phyloP scores from a whole-genome alignment of 2,888 invertebrate species.

The Actias luna region DNA sequence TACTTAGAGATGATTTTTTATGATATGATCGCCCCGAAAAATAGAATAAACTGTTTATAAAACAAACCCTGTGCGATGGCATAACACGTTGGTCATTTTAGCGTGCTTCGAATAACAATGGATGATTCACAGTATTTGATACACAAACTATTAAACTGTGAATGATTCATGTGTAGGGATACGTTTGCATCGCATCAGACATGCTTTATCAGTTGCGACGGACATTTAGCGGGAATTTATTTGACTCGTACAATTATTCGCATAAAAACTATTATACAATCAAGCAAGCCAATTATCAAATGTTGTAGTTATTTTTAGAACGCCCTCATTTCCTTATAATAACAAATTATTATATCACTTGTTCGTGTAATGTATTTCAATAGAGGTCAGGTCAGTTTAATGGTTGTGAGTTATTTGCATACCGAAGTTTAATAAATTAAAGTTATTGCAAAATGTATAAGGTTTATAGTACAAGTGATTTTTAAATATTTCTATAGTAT shows the following conservation, averaged over 20 bases:
- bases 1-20: neutral
- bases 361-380: too few relatives aligned
- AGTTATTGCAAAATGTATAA: too few relatives aligned
- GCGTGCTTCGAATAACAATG: conserved; percentile 58
- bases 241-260: neutral
- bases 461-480: too few relatives aligned
- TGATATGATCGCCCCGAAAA: neutral
- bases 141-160: conserved; percentile 50
- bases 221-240: neutral
- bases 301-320: neutral
- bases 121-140: conserved; percentile 54
- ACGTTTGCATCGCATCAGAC: neutral
- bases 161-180: conserved; percentile 41
- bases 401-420: neutral
- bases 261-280: neutral
- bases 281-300: neutral
- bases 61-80: conserved; percentile 5
- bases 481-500: too few relatives aligned
- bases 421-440: neutral
- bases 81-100: conserved; percentile 45
- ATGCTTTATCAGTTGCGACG: neutral
- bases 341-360: neutral
- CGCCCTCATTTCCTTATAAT: neutral
- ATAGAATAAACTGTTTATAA: neutral
- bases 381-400: neutral